Conservation (phyloP, 2,113 vertebrate species). For the Hiodon alosoides region DNA sequence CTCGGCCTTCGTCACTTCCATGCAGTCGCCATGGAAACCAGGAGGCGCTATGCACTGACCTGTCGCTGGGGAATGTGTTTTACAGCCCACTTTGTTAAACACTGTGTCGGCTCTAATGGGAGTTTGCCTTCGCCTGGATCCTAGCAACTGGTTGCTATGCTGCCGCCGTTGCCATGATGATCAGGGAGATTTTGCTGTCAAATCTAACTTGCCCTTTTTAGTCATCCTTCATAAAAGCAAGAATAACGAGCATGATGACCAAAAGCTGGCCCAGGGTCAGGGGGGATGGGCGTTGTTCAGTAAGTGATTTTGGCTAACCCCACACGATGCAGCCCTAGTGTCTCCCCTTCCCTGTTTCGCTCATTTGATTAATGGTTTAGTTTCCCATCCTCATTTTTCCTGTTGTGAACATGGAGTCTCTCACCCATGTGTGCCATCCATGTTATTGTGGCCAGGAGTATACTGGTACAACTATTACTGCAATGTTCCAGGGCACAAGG, state of each 20-base stretch:
- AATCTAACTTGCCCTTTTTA: neutral
- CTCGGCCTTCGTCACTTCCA: constrained; percentile 18
- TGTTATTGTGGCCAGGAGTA: too few species aligned
- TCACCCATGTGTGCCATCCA: too few species aligned
- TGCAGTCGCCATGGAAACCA: constrained; percentile 31
- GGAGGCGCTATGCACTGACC: constrained; percentile 13
- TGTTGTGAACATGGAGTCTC: too few species aligned
- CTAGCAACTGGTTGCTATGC: constrained; percentile 35
- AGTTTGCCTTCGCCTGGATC: constrained; percentile 22
- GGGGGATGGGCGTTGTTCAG: neutral
- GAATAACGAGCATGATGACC: neutral
- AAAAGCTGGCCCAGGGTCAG: neutral
- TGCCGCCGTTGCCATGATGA: constrained; percentile 26
- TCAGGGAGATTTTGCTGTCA: constrained; percentile 7
- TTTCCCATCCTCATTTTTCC: neutral
- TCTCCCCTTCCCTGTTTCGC: neutral
- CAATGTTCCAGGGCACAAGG: too few species aligned
- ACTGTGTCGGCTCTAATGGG: constrained; percentile 24
- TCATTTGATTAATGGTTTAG: neutral
- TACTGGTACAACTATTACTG: too few species aligned
- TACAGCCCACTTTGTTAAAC: neutral
- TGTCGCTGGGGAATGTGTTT: constrained; percentile 31
- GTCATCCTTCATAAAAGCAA: neutral
- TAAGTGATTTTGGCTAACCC: neutral
- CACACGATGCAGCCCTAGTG: too few species aligned